Base-by-base conservation (phyloP, 1,140 invertebrate species). In the Lutraria rhynchaena region DNA sequence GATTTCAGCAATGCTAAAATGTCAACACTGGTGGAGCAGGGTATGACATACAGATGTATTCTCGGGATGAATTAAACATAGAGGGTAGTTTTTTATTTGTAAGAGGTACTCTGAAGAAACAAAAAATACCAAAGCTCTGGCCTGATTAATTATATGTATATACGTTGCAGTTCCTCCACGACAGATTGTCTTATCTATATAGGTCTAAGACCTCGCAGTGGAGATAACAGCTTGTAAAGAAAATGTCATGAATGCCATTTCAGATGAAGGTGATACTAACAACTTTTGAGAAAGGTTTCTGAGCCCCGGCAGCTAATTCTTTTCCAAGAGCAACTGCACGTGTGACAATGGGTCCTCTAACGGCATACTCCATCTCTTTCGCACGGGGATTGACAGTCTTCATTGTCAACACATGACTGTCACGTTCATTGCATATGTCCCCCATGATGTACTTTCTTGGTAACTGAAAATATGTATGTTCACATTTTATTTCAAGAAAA, bases 291-390 rank as follows among this genome's bases (percentile, higher is more conserved):
- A 99, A 99, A n/a, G 97, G 97, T 89, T 98, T 98, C 85, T 96
- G 94, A 0, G 93, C 95, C 22, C 97, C 98, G 22, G 84, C 63
- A 71, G 93, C 91, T 3, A 95, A 78, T 85, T 95, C 94, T 57
- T 94, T 93, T 82, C 94, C 94, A 15, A 95, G 89, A 81, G 94
- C 93, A 19, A 91, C 92, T 17, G 95, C 95, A n/a, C 94, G 93
- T 41, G 96, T 96, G 3, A 99, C 97, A n/a, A 99, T 94, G 0
- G 98, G 98, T 0, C 99, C 99, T 80, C 98, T 93, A 0, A 97
- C 96, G 13, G 96, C 96, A 92, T 99, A 99, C 93, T 99, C 97
- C 96, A 99, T 97, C 61, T 95, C 94, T 65, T 96, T 95, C 51
- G 99, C 95, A 89, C 96, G 95, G 0, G 97, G 96, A 92, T 99